Conservation (phyloP, 2,113 vertebrate genomes). For the Grammomys dolichurus region DNA sequence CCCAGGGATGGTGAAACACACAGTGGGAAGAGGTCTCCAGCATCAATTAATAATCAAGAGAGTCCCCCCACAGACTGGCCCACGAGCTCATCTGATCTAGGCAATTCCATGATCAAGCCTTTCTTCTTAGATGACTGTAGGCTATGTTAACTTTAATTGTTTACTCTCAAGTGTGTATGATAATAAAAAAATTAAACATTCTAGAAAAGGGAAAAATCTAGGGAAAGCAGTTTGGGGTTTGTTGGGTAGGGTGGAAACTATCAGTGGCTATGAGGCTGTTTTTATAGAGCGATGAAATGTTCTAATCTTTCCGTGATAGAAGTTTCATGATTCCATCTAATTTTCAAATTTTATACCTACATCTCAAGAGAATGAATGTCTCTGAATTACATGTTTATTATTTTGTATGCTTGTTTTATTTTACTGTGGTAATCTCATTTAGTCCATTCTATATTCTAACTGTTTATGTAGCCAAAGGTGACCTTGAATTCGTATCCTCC, state of each 20-base stretch:
- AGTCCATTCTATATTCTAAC: no score
- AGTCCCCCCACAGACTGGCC: neutral
- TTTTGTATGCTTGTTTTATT: neutral
- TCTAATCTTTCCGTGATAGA: neutral
- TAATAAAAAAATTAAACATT: neutral
- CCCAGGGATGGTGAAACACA: neutral
- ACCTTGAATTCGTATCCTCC: neutral
- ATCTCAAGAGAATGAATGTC: neutral
- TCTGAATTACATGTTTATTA: neutral
- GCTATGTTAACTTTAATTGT: no score
- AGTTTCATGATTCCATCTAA: neutral
- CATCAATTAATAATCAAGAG: neutral
- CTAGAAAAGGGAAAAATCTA: neutral
- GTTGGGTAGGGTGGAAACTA: neutral
- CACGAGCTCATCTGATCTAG: neutral
- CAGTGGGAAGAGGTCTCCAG: neutral
- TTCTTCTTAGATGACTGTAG: neutral
- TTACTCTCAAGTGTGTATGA: neutral
- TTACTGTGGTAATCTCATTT: neutral
- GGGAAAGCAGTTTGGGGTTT: neutral
- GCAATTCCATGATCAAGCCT: neutral
- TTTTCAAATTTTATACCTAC: neutral
- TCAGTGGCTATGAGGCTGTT: neutral
- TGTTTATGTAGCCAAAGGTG: neutral
- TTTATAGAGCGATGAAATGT: neutral